Percentiles rank a stretch among this genome's conserved stretches.
These are phyloP conservation scores for Muscidifurax raptorellus DNA, from an alignment of 1,140 invertebrate species.

Conservation along the genomic window DNA sequence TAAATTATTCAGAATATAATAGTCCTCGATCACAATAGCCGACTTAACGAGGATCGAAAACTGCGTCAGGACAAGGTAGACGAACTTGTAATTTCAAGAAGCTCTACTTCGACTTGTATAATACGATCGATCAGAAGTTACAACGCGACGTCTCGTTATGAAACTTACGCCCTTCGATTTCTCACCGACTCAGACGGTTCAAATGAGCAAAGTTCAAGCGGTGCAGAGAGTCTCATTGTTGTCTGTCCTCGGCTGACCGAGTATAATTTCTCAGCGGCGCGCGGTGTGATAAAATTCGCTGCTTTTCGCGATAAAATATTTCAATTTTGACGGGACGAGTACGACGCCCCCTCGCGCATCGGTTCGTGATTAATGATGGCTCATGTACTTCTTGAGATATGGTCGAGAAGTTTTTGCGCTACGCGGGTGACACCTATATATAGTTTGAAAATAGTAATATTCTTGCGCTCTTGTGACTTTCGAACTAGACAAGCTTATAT, in stretches of 20 bases:
- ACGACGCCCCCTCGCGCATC: no score
- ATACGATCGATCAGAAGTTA: constrained; percentile 2
- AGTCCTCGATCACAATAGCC: no score
- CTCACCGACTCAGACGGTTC: neutral
- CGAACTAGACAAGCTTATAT: no score
- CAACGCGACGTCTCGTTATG: neutral
- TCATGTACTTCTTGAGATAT: no score
- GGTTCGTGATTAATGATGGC: neutral
- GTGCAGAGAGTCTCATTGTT: constrained; percentile 21
- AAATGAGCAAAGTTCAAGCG: constrained; percentile 35
- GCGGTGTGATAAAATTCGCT: neutral
- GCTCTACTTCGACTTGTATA: neutral
- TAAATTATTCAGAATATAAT: neutral
- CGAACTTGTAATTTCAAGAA: neutral
- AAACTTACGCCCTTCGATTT: constrained; percentile 22
- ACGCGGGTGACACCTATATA: no score
- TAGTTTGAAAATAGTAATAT: no score
- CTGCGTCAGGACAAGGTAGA: neutral
- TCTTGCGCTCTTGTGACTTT: no score
- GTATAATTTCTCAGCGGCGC: constrained; percentile 26
- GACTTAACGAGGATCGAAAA: neutral
- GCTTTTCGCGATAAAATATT: constrained; percentile 16
- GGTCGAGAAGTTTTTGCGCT: no score
- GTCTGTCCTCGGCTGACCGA: constrained; percentile 8
- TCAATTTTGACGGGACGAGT: neutral